Conservation (phyloP, 2,113 vertebrate species). For the Scomber japonicus region DNA sequence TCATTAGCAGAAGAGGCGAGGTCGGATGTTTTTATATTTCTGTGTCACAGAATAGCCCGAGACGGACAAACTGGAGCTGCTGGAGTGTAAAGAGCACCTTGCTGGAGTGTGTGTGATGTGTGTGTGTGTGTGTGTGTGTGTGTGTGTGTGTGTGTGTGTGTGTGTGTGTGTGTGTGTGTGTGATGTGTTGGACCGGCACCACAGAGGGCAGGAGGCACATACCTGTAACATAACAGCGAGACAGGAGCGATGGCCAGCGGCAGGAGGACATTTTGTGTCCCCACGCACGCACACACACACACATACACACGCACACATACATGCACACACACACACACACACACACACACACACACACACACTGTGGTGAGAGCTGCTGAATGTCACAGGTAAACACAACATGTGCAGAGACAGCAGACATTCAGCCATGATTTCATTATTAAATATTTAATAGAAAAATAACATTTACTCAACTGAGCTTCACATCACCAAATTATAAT, state of each 20-base stretch:
- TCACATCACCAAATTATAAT: too few species aligned
- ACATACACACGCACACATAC: too few species aligned
- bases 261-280: constrained; percentile 12
- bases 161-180: constrained; percentile 8
- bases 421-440: too few species aligned
- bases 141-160: constrained; percentile 3
- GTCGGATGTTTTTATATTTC: background rate
- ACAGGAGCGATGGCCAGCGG: background rate
- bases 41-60: constrained; percentile 11
- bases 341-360: background rate
- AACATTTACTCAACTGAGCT: too few species aligned
- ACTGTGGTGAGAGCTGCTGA: background rate
- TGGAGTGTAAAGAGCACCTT: constrained; percentile 27
- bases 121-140: constrained; percentile 8
- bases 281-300: too few species aligned
- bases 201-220: background rate
- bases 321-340: too few species aligned
- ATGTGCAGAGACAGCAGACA: background rate
- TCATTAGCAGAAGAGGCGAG: constrained; percentile 14
- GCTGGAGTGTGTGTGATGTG: constrained; percentile 8
- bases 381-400: background rate
- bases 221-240: background rate
- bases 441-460: too few species aligned
- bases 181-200: constrained; percentile 22
- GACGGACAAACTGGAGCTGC: constrained; percentile 13